These are phyloP conservation scores for Lithobates pipiens DNA, from an alignment of 2,797 vertebrate genomes.

Conservation along the genomic window DNA sequence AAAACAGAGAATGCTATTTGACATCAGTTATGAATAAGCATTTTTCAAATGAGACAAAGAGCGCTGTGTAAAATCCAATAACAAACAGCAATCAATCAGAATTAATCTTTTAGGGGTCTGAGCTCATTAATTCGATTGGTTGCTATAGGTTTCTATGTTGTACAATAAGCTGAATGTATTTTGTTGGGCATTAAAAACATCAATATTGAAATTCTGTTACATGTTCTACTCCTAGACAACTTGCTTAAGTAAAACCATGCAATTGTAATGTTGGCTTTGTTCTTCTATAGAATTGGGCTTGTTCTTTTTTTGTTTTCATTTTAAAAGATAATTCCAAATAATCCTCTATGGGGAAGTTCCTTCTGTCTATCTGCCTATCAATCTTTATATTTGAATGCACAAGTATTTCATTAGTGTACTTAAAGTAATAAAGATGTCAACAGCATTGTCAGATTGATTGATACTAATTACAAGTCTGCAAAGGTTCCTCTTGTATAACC, in stretches of 20 bases:
- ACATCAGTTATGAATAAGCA: too few relatives aligned
- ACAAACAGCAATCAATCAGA: neutral
- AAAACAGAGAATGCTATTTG: too few relatives aligned
- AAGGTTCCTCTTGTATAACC: slow-evolving; percentile 73
- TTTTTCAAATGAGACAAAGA: too few relatives aligned
- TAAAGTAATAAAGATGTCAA: slow-evolving; percentile 81
- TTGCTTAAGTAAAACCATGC: slow-evolving; percentile 36
- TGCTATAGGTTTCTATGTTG: neutral
- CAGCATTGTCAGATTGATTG: slow-evolving; percentile 76
- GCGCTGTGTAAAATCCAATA: too few relatives aligned
- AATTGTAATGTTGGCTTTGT: slow-evolving; percentile 39
- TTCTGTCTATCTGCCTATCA: slow-evolving; percentile 71
- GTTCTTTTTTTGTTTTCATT: slow-evolving; percentile 69
- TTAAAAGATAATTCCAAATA: slow-evolving; percentile 71
- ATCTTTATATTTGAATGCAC: slow-evolving; percentile 70
- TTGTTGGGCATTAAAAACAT: neutral
- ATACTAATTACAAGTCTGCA: slow-evolving; percentile 80
- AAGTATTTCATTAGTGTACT: slow-evolving; percentile 79
- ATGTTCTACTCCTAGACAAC: neutral
- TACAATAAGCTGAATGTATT: neutral
- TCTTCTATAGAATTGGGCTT: slow-evolving; percentile 61
- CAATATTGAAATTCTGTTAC: neutral
- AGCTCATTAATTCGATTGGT: neutral
- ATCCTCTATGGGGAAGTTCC: slow-evolving; percentile 67
- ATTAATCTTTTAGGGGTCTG: neutral